Evolutionary conservation across 2,888 invertebrate species (phyloP), one percentile per base, ranked within the genome.

Genomic region (Polyommatus icarus): DNA sequence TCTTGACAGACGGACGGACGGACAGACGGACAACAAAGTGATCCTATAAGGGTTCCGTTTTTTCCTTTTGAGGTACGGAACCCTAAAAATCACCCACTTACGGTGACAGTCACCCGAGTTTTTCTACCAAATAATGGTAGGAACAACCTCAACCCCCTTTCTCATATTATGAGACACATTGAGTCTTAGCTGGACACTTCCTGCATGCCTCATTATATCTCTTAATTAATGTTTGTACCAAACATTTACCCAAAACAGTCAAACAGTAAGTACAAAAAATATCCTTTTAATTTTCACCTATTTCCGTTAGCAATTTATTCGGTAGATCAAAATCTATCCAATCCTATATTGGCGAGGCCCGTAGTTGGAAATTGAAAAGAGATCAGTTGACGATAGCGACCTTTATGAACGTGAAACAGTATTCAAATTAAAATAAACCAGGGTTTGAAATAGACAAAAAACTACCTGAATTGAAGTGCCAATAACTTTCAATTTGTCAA

Each of bases 301-400:
- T 50, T 50, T 54, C 18, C 54, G 54, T 54, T 54, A 54, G 54
- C 54, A 54, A 54, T 54, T 54, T 54, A 54, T 54, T 54, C 5
- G 54, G 2, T 6, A 67, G 67, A 67, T 67, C 67, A 32, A 67
- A 67, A 67, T 67, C 67, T 67, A 67, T 67, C 29, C 15, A 67
- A 67, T 67, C 67, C 29, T 67, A 67, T 67, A 61, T 61, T 61
- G 10, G 29, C 29, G 29, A 67, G 20, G 29, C 15, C 61, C 24
- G 61, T 24, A 67, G 61, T 32, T 32, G 67, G 67, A 67, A 67
- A 67, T 67, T 67, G 67, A 67, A 67, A 67, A 67, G 29, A 67
- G 67, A 67, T 67, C 29, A 32, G 29, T 32, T 29, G 67, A 29
- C 24, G 61, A 61, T 61, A 61, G 61, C 15, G 29, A 15, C 15